These are phyloP conservation scores for Cinclus cinclus DNA, from an alignment of 2,113 vertebrate genomes.

Conservation along the genomic window DNA sequence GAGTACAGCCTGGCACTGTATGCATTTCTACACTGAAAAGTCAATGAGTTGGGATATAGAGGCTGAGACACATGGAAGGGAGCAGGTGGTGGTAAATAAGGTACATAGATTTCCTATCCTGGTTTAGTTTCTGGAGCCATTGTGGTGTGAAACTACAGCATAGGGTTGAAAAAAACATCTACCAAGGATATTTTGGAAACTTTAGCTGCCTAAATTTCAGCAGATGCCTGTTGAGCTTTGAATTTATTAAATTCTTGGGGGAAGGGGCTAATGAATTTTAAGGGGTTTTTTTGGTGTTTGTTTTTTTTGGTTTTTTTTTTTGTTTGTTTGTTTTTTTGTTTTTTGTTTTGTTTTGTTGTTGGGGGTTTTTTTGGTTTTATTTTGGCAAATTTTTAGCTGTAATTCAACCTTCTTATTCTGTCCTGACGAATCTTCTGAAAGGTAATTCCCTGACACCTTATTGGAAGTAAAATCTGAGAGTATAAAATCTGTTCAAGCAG, in stretches of 20 bases:
- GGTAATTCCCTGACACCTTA: background rate
- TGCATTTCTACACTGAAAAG: background rate
- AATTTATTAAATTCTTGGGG: background rate
- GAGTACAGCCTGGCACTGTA: background rate
- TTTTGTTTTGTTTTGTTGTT: background rate
- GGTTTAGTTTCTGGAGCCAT: background rate
- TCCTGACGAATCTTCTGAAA: background rate
- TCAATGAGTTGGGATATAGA: background rate
- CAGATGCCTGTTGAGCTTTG: background rate
- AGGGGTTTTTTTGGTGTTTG: background rate
- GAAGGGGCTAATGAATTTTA: background rate
- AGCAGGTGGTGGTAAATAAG: background rate
- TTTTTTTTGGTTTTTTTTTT: background rate
- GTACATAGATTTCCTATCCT: background rate
- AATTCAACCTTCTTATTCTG: background rate
- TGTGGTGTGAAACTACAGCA: background rate
- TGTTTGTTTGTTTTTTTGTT: background rate
- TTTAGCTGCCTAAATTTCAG: background rate
- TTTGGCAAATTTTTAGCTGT: background rate
- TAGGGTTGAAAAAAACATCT: background rate
- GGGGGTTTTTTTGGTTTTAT: background rate
- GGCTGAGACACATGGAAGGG: background rate
- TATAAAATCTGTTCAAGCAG: background rate
- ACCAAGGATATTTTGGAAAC: background rate
- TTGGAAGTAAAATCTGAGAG: background rate